Percentiles rank a stretch among this genome's conserved stretches.
These are phyloP conservation scores for Ericerus pela DNA, from an alignment of 1,140 invertebrate genomes.

Conservation along the genomic window DNA sequence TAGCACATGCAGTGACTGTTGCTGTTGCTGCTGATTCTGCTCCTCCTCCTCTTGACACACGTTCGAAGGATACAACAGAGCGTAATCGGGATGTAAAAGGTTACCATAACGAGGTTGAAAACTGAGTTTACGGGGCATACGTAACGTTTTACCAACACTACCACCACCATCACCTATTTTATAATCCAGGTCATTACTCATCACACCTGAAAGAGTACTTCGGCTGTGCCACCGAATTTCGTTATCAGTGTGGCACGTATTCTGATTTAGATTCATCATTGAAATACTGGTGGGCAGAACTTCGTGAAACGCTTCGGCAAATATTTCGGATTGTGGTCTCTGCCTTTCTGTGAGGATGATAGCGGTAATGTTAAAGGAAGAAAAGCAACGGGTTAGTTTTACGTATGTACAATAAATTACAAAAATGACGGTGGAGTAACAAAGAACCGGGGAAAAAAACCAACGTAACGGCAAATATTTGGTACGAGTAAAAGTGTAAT, in stretches of 20 bases:
- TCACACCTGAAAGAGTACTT: conserved; percentile 14
- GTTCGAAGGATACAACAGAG: background rate
- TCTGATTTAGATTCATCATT: background rate
- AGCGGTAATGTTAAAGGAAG: too few relatives aligned
- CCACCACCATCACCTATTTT: conserved; percentile 10
- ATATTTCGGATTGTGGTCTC: background rate
- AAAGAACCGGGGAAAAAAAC: too few relatives aligned
- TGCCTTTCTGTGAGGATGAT: background rate
- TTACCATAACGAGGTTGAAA: conserved; percentile 19
- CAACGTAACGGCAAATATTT: too few relatives aligned
- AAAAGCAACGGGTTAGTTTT: too few relatives aligned
- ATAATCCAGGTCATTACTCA: background rate
- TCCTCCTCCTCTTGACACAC: background rate
- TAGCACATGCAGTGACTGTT: background rate
- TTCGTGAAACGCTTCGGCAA: background rate
- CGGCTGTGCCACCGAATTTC: background rate
- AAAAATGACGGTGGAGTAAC: too few relatives aligned
- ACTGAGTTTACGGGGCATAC: conserved; percentile 1
- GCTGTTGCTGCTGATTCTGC: background rate
- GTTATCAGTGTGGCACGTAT: background rate
- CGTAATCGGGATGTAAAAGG: conserved; percentile 14
- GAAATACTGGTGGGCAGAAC: background rate
- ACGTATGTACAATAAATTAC: too few relatives aligned
- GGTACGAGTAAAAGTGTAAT: too few relatives aligned
- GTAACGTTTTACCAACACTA: conserved; percentile 2